Percentiles rank a stretch among this genome's conserved stretches.
Evolutionary conservation across 2,888 invertebrate species (phyloP).

Genomic region (Palloptera scutellata): DNA sequence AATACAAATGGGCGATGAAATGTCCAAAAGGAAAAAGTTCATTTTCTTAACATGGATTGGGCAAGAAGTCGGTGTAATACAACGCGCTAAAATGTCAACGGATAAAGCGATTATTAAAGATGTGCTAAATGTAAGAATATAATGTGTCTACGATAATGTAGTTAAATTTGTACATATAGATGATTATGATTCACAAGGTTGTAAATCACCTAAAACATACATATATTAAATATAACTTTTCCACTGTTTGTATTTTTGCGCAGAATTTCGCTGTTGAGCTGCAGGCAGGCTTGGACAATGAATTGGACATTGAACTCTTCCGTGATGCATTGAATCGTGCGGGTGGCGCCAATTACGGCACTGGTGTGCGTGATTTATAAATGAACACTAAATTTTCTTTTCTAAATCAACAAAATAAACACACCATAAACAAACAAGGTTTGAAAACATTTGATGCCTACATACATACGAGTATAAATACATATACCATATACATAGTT

Average conservation of each 20-base stretch:
- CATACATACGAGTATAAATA: constrained; percentile 1
- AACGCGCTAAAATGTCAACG: constrained; percentile 83
- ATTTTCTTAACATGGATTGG: constrained; percentile 82
- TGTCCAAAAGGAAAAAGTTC: constrained; percentile 84
- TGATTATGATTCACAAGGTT: not conserved
- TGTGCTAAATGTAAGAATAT: constrained; percentile 72
- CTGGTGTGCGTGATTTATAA: constrained; percentile 71
- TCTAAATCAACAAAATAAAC: not conserved
- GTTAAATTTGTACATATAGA: not conserved
- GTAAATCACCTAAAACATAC: not conserved
- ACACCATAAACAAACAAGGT: constrained; percentile 3
- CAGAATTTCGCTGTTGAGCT: constrained; percentile 83
- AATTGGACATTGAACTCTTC: constrained; percentile 76
- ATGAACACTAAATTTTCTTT: constrained; percentile 1
- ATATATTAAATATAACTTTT: not conserved
- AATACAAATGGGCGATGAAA: constrained; percentile 81
- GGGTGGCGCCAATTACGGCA: constrained; percentile 83
- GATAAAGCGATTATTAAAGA: constrained; percentile 82
- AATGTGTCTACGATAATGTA: constrained; percentile 13
- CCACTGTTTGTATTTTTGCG: constrained; percentile 47
- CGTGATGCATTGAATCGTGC: constrained; percentile 75
- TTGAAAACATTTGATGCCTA: constrained; percentile 1
- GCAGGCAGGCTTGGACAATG: constrained; percentile 73
- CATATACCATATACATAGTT: constrained; percentile 8
- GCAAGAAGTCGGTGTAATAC: constrained; percentile 76